Conservation (phyloP, 2,113 vertebrate species). For the Plotosus lineatus region DNA sequence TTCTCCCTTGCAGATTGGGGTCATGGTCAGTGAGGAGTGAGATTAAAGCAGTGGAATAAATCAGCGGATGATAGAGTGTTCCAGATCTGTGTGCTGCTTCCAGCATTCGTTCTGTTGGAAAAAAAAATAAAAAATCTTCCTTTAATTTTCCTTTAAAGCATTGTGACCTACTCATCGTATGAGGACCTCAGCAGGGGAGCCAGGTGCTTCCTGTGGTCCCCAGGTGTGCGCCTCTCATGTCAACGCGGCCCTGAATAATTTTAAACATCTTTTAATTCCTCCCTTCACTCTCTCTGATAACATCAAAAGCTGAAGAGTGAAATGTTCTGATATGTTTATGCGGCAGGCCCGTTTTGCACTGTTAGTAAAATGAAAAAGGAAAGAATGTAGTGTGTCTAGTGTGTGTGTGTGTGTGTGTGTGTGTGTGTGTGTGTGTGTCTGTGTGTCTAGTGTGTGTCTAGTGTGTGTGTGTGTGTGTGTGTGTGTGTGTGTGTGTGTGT, state of each 20-base stretch:
- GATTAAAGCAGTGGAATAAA: slow-evolving; percentile 51
- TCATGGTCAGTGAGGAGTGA: slow-evolving; percentile 26
- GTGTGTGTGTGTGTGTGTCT: slow-evolving; percentile 15
- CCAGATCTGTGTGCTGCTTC: not conserved
- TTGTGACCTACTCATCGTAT: slow-evolving; percentile 1
- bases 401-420: slow-evolving; percentile 42
- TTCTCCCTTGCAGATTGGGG: slow-evolving; percentile 50
- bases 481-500: no score
- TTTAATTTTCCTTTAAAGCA: slow-evolving; percentile 43
- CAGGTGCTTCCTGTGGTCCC: not conserved
- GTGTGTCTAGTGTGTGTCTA: slow-evolving; percentile 44
- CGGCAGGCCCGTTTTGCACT: slow-evolving; percentile 5
- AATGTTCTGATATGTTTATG: slow-evolving; percentile 10
- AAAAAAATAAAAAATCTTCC: slow-evolving; percentile 19
- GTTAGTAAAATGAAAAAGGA: slow-evolving; percentile 27
- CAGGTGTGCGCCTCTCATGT: not conserved
- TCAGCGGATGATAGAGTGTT: not conserved
- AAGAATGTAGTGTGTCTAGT: slow-evolving; percentile 24
- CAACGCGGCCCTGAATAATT: not conserved
- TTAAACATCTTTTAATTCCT: slow-evolving; percentile 9
- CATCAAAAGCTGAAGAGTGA: slow-evolving; percentile 4
- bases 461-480: slow-evolving; percentile 23
- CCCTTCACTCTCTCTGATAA: not conserved
- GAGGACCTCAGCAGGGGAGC: slow-evolving; percentile 7
- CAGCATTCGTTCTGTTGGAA: slow-evolving; percentile 5